Percentiles rank a stretch among this genome's conserved stretches.
phyloP scores from a whole-genome alignment of 2,797 vertebrate genomes.

The Sciurus carolinensis region DNA sequence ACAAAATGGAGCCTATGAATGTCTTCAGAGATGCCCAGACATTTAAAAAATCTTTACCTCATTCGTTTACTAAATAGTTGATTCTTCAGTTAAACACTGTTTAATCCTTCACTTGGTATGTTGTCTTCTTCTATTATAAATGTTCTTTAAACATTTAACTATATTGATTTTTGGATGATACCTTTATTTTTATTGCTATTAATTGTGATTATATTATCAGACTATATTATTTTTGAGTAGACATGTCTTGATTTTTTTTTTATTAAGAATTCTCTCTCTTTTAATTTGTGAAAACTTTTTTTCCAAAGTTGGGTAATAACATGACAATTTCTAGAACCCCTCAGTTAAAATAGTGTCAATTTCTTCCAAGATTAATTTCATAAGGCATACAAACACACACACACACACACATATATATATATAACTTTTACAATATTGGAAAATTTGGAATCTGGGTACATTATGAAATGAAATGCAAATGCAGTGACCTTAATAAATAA shows the following conservation, averaged over 20 bases:
- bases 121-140: not conserved
- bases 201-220: not conserved
- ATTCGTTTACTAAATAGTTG: not conserved
- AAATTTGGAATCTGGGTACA: not conserved
- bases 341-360: not conserved
- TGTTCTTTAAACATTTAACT: not conserved
- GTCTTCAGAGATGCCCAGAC: not conserved
- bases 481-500: not conserved
- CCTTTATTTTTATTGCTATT: not conserved
- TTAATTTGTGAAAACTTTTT: not conserved
- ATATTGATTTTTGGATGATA: not conserved
- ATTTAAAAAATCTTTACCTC: not conserved
- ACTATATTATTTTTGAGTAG: constrained; percentile 11
- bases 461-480: not conserved
- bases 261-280: not conserved
- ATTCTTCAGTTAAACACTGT: not conserved
- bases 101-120: not conserved
- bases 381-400: not conserved
- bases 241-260: not conserved
- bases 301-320: not conserved
- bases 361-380: not conserved
- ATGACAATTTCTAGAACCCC: not conserved
- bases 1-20: not conserved
- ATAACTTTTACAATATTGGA: not conserved
- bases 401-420: not conserved